Base-by-base conservation (phyloP, 2,113 vertebrate genomes). In the Stigmatopora nigra region DNA sequence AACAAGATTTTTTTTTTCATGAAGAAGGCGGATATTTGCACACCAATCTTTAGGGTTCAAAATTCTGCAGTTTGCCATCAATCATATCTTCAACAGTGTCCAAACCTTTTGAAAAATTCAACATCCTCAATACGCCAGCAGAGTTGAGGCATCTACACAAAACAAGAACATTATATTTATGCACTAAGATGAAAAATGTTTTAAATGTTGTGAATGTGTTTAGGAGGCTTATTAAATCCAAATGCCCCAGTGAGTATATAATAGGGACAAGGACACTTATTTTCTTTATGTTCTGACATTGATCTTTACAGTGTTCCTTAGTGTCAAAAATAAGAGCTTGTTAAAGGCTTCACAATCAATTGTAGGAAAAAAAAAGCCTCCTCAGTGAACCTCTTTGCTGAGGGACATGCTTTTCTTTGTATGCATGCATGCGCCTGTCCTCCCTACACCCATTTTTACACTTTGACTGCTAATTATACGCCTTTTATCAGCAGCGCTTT, bases 401-500 rank as follows among this genome's bases (percentile, higher is more conserved):
- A 20, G n/a, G n/a, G n/a, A 52, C 49, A 52, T 25, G 20, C 22
- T 55, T 55, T 55, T 15, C 53, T 56, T 55, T 31, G 53, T 31
- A 56, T 53, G 51, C 51, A 53, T 17, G 19, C 22, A 64, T 69
- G 38, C 56, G 36, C 13, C 17, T 38, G 13, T 35, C 53, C 60
- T 36, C 22, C 49, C 48, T 3, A 61, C 16, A 36, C 59, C 53
- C 20, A 49, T 64, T 71, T 63, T 74, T 72, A 52, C 22, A 62
- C 44, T 48, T 31, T 52, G 8, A 69, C 46, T 38, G 22, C 20
- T 64, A 51, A 65, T 78, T 35, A 70, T 59, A 64, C 38, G 35
- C 8, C 53, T 10, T n/a, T 69, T 55, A 66, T 68, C 47, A 53
- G 19, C 56, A 49, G 66, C 38, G 48, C 61, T 70, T 59, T 68